Conservation (phyloP, 2,113 vertebrate species). For the Amphiprion percula region DNA sequence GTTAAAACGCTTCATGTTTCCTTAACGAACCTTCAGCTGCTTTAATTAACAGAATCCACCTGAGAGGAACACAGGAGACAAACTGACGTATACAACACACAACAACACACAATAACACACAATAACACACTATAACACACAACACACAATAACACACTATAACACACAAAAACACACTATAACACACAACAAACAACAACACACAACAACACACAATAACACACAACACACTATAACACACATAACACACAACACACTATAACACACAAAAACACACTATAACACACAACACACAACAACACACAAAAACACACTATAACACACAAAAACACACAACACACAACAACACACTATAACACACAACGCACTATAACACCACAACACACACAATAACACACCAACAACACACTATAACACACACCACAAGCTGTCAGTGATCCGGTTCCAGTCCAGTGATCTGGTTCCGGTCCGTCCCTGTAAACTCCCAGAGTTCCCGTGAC, state of each 20-base stretch:
- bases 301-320: constrained; percentile 15
- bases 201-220: background rate
- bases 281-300: constrained; percentile 1
- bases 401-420: background rate
- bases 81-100: constrained; percentile 19
- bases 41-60: constrained; percentile 52
- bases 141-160: no score
- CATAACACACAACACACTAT: no score
- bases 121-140: no score
- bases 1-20: background rate
- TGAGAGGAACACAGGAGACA: constrained; percentile 13
- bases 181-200: constrained; percentile 7
- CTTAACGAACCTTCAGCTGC: constrained; percentile 27
- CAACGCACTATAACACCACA: constrained; percentile 22
- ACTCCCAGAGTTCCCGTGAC: constrained; percentile 76
- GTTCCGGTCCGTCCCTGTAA: constrained; percentile 64
- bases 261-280: no score
- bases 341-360: constrained; percentile 21
- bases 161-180: no score
- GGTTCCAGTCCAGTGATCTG: constrained; percentile 66
- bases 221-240: no score
- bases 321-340: constrained; percentile 36
- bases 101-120: constrained; percentile 4
- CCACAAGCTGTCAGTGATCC: constrained; percentile 12
- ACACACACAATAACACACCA: constrained; percentile 2